These are phyloP conservation scores for Distichodus sexfasciatus DNA, from an alignment of 2,797 vertebrate species.

Conservation along the genomic window DNA sequence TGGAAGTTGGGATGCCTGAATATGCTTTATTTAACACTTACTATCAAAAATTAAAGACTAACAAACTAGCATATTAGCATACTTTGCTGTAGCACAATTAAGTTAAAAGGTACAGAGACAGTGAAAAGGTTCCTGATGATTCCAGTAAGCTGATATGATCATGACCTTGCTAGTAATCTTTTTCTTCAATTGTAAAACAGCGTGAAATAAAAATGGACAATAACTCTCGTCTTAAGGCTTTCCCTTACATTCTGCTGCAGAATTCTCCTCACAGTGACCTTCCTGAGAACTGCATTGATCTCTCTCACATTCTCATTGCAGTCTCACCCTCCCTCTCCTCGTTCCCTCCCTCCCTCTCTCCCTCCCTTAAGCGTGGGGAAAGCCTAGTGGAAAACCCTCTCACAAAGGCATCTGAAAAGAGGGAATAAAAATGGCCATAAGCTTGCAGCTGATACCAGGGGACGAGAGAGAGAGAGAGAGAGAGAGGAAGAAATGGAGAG, in stretches of 20 bases:
- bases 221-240: slow-evolving; percentile 20
- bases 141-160: background rate
- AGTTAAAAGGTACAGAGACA: too few relatives aligned
- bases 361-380: slow-evolving; percentile 18
- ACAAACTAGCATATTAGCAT: background rate
- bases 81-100: too few relatives aligned
- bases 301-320: slow-evolving; percentile 2
- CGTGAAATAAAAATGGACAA: too few relatives aligned
- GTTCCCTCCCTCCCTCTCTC: background rate
- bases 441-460: background rate
- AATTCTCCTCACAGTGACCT: slow-evolving; percentile 21
- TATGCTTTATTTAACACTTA: too few relatives aligned
- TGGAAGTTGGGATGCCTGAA: too few relatives aligned
- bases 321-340: background rate
- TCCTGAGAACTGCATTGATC: slow-evolving; percentile 24
- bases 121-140: background rate
- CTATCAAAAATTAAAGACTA: background rate
- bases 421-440: slow-evolving; percentile 1
- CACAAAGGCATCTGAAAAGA: slow-evolving; percentile 3
- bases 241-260: background rate
- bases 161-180: slow-evolving; percentile 4
- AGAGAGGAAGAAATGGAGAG: background rate
- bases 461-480: background rate
- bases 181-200: too few relatives aligned
- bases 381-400: slow-evolving; percentile 27